Evolutionary conservation across 2,797 vertebrate species (phyloP).

Genomic region (Eulemur coronatus): DNA sequence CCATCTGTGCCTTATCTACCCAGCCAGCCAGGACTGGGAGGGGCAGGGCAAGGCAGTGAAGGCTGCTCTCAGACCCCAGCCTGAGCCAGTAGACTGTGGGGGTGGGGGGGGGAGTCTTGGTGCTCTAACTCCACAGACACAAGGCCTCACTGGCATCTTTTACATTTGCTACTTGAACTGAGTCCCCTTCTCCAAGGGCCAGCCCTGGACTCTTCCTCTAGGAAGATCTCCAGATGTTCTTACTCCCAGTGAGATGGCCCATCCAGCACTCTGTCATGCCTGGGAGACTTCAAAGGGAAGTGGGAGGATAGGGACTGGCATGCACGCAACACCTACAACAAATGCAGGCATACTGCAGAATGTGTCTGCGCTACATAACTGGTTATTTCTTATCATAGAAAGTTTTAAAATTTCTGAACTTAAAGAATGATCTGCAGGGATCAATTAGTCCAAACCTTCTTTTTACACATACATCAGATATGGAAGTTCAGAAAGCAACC

Average conservation of each 20-base stretch:
- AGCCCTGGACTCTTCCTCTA: neutral
- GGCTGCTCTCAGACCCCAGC: neutral
- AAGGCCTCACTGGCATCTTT: neutral
- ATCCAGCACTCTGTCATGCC: neutral
- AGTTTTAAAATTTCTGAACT: conserved; percentile 1
- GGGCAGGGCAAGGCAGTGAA: neutral
- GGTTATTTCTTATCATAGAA: neutral
- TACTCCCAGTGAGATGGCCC: neutral
- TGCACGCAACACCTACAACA: neutral
- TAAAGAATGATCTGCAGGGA: neutral
- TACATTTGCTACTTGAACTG: neutral
- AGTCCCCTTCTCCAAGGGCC: neutral
- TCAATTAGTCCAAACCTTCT: neutral
- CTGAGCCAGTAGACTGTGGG: neutral
- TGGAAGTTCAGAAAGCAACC: neutral
- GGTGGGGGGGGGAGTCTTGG: neutral
- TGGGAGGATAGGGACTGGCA: neutral
- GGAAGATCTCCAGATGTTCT: neutral
- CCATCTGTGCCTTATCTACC: conserved; percentile 80
- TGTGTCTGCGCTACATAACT: neutral
- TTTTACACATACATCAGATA: neutral
- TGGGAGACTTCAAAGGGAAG: neutral
- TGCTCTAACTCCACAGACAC: neutral
- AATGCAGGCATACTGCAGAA: neutral
- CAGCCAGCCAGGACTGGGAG: neutral